Percentiles rank a stretch among this genome's conserved stretches.
Evolutionary conservation across 2,888 invertebrate genomes (phyloP).

Genomic region (Amphipoea lucens): DNA sequence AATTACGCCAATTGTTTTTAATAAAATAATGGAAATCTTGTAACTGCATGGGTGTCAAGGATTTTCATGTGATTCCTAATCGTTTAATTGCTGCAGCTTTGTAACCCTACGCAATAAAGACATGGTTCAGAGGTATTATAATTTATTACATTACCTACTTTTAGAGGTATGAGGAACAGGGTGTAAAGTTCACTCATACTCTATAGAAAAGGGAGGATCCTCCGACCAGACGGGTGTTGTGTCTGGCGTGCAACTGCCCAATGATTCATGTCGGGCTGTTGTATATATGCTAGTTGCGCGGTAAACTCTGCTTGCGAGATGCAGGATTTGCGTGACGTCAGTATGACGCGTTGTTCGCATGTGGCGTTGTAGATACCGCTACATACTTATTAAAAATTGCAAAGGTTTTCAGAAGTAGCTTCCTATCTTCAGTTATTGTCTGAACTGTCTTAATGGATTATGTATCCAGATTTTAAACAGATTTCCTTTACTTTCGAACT

Average conservation of each 20-base stretch:
- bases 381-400: neutral
- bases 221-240: no score
- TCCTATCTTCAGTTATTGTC: neutral
- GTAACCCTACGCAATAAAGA: neutral
- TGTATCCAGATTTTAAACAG: neutral
- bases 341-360: no score
- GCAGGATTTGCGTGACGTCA: no score
- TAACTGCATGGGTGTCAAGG: conserved; percentile 26
- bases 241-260: no score
- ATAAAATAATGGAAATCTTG: conserved; percentile 28
- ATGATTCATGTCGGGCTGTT: no score
- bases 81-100: neutral
- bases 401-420: neutral
- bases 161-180: no score
- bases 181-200: no score
- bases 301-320: no score
- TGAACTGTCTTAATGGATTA: neutral
- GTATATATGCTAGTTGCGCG: no score
- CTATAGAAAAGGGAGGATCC: no score
- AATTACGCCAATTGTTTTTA: conserved; percentile 40
- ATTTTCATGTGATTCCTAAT: conserved; percentile 10
- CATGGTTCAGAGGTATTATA: neutral
- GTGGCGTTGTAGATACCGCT: no score
- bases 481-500: neutral
- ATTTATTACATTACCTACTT: neutral